Conservation (phyloP, 2,888 invertebrate genomes). For the Drosophila helvetica region DNA sequence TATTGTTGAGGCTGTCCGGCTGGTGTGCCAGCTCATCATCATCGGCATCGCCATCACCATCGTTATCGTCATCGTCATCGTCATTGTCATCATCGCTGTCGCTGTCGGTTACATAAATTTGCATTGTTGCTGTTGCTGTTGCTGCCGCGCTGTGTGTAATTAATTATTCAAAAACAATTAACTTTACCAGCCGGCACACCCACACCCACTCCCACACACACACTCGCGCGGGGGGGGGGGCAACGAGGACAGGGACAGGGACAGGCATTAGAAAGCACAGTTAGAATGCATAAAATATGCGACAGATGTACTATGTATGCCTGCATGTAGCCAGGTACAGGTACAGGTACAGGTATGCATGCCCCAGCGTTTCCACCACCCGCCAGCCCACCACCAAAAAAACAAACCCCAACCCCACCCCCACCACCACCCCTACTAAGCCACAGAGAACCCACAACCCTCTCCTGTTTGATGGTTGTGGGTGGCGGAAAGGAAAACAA, state of each 20-base stretch:
- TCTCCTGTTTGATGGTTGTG: too few species aligned
- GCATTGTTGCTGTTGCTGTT: conserved; percentile 23
- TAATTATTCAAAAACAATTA: conserved; percentile 74
- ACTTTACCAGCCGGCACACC: conserved; percentile 48
- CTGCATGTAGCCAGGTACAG: conserved; percentile 3
- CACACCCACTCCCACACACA: conserved; percentile 6
- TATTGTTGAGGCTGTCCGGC: neutral
- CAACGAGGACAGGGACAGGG: conserved; percentile 33
- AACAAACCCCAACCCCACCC: too few species aligned
- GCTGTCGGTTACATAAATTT: conserved; percentile 36
- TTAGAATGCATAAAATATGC: conserved; percentile 61
- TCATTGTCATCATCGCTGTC: too few species aligned
- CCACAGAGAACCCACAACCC: neutral
- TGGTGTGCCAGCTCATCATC: neutral
- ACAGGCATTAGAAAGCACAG: conserved; percentile 50
- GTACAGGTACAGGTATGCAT: conserved; percentile 36
- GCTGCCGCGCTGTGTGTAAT: conserved; percentile 50
- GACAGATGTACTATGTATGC: neutral
- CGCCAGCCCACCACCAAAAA: too few species aligned
- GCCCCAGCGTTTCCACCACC: conserved; percentile 25
- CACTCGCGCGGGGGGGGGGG: neutral
- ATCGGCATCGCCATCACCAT: conserved; percentile 1
- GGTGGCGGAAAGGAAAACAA: neutral
- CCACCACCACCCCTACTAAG: too few species aligned
- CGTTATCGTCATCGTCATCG: conserved; percentile 9